A percentile compares a stretch with the other conserved stretches of the same genome.
phyloP scores from a whole-genome alignment of 1,140 invertebrate species.

The Lineus longissimus region DNA sequence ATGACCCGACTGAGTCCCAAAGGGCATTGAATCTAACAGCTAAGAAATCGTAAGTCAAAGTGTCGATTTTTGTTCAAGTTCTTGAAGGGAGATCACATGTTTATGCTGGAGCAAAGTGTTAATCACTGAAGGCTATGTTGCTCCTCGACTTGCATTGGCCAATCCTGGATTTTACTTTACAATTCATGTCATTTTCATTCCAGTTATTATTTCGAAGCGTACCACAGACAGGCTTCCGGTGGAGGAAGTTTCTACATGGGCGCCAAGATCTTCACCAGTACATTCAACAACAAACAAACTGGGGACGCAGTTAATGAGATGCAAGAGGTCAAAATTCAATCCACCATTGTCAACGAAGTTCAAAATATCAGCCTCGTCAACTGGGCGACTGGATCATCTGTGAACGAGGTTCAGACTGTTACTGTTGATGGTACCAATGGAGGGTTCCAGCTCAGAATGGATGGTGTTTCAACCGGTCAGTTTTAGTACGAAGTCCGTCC shows the following conservation, averaged over 20 bases:
- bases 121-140: no score
- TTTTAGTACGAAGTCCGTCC: no score
- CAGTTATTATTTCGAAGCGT: slow-evolving; percentile 27
- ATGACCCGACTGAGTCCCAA: no score
- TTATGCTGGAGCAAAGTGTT: no score
- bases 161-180: no score
- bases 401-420: slow-evolving; percentile 22
- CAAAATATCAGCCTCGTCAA: not conserved
- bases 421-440: slow-evolving; percentile 15
- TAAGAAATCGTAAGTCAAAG: no score
- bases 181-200: slow-evolving; percentile 9
- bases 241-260: slow-evolving; percentile 16
- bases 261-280: slow-evolving; percentile 21
- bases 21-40: no score
- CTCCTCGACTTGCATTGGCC: no score
- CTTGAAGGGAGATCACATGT: no score
- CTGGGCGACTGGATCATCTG: slow-evolving; percentile 7
- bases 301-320: slow-evolving; percentile 17
- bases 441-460: slow-evolving; percentile 21
- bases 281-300: slow-evolving; percentile 12
- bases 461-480: slow-evolving; percentile 29
- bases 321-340: slow-evolving; percentile 18
- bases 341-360: slow-evolving; percentile 13
- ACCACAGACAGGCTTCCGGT: slow-evolving; percentile 11
- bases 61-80: no score